These are phyloP conservation scores for Macroglossus sobrinus DNA, from an alignment of 2,113 vertebrate species.

Conservation along the genomic window DNA sequence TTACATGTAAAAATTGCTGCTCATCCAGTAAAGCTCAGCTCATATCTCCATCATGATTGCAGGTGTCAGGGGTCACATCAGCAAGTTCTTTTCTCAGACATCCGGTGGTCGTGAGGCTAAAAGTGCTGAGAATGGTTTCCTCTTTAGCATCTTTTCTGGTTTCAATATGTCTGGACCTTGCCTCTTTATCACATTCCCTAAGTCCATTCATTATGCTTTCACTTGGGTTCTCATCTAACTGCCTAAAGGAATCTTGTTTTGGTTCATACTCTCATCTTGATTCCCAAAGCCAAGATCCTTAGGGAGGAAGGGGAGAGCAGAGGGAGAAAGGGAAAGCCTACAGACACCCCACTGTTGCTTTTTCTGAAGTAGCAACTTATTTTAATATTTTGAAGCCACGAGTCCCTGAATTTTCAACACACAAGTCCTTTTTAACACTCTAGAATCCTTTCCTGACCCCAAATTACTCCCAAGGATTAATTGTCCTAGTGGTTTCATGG, in stretches of 20 bases:
- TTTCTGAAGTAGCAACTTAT: not conserved
- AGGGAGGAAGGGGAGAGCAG: not conserved
- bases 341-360: not conserved
- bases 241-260: not conserved
- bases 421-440: conserved; percentile 65
- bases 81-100: not conserved
- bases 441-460: conserved; percentile 59
- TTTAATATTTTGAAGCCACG: not conserved
- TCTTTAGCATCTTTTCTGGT: not conserved
- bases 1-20: not conserved
- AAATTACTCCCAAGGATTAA: conserved; percentile 69
- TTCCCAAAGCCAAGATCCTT: not conserved
- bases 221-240: not conserved
- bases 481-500: conserved; percentile 72
- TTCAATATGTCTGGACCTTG: not conserved
- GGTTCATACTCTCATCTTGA: not conserved
- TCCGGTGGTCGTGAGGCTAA: not conserved
- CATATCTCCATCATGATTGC: not conserved
- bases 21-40: not conserved
- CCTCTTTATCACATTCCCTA: not conserved
- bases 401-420: conserved; percentile 21
- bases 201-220: not conserved
- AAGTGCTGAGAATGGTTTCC: not conserved
- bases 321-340: not conserved
- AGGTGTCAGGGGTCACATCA: not conserved